Percentiles rank a stretch among this genome's conserved stretches.
These are phyloP conservation scores for Anisognathus igniventris DNA, from an alignment of 2,797 vertebrate genomes.

Conservation along the genomic window DNA sequence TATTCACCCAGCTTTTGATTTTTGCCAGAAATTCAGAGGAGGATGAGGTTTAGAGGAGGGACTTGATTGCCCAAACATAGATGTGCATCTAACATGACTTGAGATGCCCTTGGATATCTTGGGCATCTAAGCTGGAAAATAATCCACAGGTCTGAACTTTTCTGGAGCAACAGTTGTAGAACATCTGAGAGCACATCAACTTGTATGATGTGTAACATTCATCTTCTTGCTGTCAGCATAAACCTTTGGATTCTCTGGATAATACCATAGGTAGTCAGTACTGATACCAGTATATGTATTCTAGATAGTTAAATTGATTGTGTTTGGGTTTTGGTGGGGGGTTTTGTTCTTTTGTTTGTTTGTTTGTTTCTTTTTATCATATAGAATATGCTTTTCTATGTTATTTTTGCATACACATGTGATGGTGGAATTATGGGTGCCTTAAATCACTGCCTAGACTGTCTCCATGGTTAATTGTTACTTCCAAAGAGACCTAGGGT, in stretches of 20 bases:
- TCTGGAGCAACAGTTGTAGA: not conserved
- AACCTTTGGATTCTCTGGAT: not conserved
- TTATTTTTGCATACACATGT: not conserved
- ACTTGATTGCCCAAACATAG: not conserved
- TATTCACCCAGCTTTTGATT: not conserved
- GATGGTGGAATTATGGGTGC: not conserved
- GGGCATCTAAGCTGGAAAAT: not conserved
- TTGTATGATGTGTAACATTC: not conserved
- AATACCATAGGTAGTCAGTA: not conserved
- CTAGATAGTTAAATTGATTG: not conserved
- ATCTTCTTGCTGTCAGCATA: not conserved
- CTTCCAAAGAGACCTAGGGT: not conserved
- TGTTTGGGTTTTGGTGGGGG: not conserved
- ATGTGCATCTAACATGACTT: not conserved
- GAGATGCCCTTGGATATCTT: not conserved
- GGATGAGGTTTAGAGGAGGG: not conserved
- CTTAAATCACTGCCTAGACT: not conserved
- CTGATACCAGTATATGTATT: not conserved
- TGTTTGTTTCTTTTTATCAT: not conserved
- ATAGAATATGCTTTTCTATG: not conserved
- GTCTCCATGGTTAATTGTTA: not conserved
- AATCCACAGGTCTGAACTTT: not conserved
- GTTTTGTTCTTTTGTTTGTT: not conserved
- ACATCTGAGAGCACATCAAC: not conserved
- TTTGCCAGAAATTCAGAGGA: not conserved